Percentiles rank a stretch among this genome's conserved stretches.
phyloP scores from a whole-genome alignment of 2,797 vertebrate genomes.

The Sebastes wilsoni region DNA sequence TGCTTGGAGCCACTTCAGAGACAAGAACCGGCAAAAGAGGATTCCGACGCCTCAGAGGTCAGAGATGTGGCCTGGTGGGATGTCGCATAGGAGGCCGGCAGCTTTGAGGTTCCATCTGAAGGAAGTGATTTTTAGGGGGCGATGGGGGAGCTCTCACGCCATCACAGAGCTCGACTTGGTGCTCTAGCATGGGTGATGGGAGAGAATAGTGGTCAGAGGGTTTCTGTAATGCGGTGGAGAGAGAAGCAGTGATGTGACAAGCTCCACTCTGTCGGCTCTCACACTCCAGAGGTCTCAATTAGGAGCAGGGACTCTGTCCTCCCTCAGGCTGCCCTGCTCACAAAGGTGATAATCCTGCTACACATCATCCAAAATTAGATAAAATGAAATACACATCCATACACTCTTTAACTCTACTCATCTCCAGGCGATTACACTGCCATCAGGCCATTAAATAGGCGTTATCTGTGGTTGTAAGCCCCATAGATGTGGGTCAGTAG shows the following conservation, averaged over 20 bases:
- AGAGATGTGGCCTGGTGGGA: conserved; percentile 41
- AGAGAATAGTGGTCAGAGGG: conserved; percentile 78
- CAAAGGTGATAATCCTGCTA: conserved; percentile 56
- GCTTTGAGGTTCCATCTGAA: conserved; percentile 55
- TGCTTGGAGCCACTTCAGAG: conserved; percentile 34
- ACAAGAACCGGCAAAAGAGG: conserved; percentile 10
- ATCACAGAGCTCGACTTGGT: conserved; percentile 57
- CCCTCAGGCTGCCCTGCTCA: conserved; percentile 44
- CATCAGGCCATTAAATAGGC: not conserved
- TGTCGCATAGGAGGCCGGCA: conserved; percentile 21
- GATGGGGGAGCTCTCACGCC: conserved; percentile 60
- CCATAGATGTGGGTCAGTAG: not conserved
- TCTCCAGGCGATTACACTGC: not conserved
- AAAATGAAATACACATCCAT: not conserved
- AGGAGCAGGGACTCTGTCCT: conserved; percentile 53
- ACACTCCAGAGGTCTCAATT: conserved; percentile 71
- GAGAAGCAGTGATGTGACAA: conserved; percentile 67
- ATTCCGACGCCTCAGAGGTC: conserved; percentile 50
- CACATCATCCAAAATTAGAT: conserved; percentile 35
- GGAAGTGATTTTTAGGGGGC: conserved; percentile 31
- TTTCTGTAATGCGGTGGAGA: conserved; percentile 61
- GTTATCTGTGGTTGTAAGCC: not conserved
- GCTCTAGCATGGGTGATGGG: conserved; percentile 70
- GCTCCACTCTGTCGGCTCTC: conserved; percentile 68
- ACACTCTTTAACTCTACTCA: not conserved